A percentile compares a stretch with the other conserved stretches of the same genome.
Conservation (phyloP, 2,797 vertebrate genomes). For the Anguilla obscura region DNA sequence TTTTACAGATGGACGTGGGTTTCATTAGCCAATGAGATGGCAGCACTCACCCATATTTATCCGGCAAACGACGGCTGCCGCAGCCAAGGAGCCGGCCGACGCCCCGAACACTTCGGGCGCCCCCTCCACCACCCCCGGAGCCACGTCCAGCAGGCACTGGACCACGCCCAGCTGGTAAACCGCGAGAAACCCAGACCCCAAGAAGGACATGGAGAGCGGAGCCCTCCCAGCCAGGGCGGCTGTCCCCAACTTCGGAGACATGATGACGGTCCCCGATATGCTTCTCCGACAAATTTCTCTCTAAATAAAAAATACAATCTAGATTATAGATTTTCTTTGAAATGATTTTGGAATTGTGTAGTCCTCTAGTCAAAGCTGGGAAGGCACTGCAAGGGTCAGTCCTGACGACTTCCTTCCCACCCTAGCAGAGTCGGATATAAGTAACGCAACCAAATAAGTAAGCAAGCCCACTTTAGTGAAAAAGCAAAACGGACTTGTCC, state of each 20-base stretch:
- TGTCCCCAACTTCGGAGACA: background rate
- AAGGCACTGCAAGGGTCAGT: no score
- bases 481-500: no score
- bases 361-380: no score
- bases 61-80: slow-evolving; percentile 79
- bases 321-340: background rate
- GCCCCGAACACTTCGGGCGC: slow-evolving; percentile 81
- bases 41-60: slow-evolving; percentile 60
- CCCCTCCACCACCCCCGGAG: slow-evolving; percentile 73
- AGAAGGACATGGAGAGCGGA: slow-evolving; percentile 77
- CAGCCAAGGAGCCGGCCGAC: slow-evolving; percentile 83
- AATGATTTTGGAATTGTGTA: background rate
- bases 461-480: no score
- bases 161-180: slow-evolving; percentile 86
- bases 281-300: background rate
- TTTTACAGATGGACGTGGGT: no score
- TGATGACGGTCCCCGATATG: background rate
- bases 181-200: slow-evolving; percentile 86
- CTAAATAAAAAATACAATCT: no score
- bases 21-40: background rate
- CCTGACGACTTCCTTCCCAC: no score
- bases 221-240: background rate
- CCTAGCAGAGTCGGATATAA: no score
- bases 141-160: slow-evolving; percentile 76
- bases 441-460: no score